Percentiles rank a stretch among this genome's conserved stretches.
Evolutionary conservation across 2,888 invertebrate genomes (phyloP).

Genomic region (Oligia fasciuncula): DNA sequence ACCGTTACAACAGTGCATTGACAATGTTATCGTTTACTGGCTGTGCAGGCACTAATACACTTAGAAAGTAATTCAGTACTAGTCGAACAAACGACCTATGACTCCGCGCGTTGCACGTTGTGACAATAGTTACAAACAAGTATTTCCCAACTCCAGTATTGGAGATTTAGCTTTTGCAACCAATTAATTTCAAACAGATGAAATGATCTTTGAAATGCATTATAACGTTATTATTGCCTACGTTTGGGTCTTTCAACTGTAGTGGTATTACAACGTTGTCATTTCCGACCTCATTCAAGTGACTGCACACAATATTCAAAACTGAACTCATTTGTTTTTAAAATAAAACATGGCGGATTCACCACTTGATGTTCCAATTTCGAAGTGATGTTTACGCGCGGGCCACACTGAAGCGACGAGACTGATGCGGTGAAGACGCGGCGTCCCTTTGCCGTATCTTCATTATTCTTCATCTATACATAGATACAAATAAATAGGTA

Average conservation of each 20-base stretch:
- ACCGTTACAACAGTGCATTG: conserved; percentile 23
- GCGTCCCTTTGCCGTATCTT: background rate
- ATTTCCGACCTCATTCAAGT: conserved; percentile 20
- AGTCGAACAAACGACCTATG: conserved; percentile 42
- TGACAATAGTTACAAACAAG: conserved; percentile 30
- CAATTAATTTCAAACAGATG: conserved; percentile 29
- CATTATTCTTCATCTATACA: background rate
- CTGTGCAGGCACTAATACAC: conserved; percentile 7
- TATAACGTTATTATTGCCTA: background rate
- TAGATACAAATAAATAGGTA: background rate
- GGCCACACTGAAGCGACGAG: background rate
- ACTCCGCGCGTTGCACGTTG: conserved; percentile 28
- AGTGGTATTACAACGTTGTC: conserved; percentile 8
- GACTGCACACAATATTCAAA: background rate
- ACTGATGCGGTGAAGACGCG: too few relatives aligned
- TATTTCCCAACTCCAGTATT: conserved; percentile 26
- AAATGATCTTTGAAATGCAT: conserved; percentile 22
- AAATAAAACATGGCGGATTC: background rate
- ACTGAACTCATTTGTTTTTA: background rate
- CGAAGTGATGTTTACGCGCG: background rate
- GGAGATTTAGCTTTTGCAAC: conserved; percentile 16
- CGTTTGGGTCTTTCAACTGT: conserved; percentile 14
- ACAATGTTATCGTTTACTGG: conserved; percentile 12
- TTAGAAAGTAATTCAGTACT: conserved; percentile 46
- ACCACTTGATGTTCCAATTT: conserved; percentile 5